Conservation (phyloP, 2,113 vertebrate species). For the Rhinopomastus cyanomelas region DNA sequence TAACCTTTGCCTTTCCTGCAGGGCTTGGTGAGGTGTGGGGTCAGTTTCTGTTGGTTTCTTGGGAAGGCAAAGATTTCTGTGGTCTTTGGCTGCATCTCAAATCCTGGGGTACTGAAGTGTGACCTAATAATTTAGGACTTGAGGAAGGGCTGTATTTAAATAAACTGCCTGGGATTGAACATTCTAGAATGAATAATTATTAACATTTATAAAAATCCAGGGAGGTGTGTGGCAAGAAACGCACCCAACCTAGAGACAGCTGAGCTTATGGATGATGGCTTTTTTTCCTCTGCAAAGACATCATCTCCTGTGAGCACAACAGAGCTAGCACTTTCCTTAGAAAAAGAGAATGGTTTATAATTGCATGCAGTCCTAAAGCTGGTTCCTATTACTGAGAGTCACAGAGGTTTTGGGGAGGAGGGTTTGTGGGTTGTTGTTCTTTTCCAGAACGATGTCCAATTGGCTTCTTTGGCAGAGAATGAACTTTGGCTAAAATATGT, state of each 20-base stretch:
- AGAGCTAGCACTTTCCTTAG: constrained; percentile 40
- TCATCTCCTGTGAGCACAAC: constrained; percentile 50
- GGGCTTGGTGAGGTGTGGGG: neutral
- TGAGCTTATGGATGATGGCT: constrained; percentile 25
- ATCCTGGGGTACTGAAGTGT: constrained; percentile 51
- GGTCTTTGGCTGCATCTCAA: constrained; percentile 59
- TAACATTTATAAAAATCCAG: constrained; percentile 47
- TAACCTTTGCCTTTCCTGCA: neutral
- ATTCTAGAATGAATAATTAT: constrained; percentile 47
- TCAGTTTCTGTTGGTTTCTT: constrained; percentile 19
- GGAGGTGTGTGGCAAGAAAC: neutral
- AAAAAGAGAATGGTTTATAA: constrained; percentile 51
- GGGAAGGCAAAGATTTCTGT: constrained; percentile 37
- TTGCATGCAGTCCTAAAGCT: constrained; percentile 60
- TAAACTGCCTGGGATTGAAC: constrained; percentile 50
- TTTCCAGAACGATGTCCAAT: constrained; percentile 33
- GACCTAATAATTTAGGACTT: constrained; percentile 50
- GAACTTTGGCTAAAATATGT: constrained; percentile 15
- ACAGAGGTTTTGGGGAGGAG: neutral
- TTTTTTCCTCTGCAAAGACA: constrained; percentile 33
- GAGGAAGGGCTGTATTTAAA: constrained; percentile 48
- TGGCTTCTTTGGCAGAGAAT: neutral
- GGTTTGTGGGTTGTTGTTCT: constrained; percentile 48
- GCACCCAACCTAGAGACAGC: constrained; percentile 46
- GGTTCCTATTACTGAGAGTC: constrained; percentile 54